These are phyloP conservation scores for Muricea muricata DNA, from an alignment of 92 coral and sea anemone species.

Conservation along the genomic window DNA sequence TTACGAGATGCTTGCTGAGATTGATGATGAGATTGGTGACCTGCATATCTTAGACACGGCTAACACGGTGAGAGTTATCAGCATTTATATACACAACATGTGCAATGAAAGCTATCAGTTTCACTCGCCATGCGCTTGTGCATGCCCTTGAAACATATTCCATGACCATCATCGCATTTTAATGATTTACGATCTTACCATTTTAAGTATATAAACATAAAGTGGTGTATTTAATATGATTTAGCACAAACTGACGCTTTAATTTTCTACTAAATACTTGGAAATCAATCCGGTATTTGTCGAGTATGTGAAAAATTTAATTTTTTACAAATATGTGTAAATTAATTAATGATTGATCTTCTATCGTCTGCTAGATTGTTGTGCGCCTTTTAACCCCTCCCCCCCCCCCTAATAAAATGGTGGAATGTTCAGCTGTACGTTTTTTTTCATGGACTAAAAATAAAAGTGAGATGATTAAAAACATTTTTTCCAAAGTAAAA, in stretches of 20 bases:
- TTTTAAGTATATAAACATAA: neutral
- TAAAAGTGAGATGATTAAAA: too few relatives aligned
- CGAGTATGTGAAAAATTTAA: neutral
- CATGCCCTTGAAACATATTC: too few relatives aligned
- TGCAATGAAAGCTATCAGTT: neutral
- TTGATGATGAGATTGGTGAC: slow-evolving; percentile 82
- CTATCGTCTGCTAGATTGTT: neutral
- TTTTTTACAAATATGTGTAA: neutral
- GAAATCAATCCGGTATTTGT: neutral
- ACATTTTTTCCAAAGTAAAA: too few relatives aligned
- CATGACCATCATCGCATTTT: neutral
- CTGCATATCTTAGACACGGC: slow-evolving; percentile 87
- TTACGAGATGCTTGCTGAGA: slow-evolving; percentile 75
- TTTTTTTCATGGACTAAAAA: too few relatives aligned
- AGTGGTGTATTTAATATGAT: slow-evolving; percentile 1
- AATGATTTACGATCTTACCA: neutral
- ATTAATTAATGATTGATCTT: slow-evolving; percentile 2
- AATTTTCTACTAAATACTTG: slow-evolving; percentile 22
- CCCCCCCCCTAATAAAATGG: too few relatives aligned
- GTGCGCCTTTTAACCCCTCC: too few relatives aligned
- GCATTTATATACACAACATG: too few relatives aligned
- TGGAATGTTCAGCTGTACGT: too few relatives aligned
- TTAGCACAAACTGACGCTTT: neutral
- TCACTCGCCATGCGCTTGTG: neutral
- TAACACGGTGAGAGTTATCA: slow-evolving; percentile 72